Evolutionary conservation across 2,113 vertebrate genomes (phyloP).

Genomic region (Chrysochloris asiatica): DNA sequence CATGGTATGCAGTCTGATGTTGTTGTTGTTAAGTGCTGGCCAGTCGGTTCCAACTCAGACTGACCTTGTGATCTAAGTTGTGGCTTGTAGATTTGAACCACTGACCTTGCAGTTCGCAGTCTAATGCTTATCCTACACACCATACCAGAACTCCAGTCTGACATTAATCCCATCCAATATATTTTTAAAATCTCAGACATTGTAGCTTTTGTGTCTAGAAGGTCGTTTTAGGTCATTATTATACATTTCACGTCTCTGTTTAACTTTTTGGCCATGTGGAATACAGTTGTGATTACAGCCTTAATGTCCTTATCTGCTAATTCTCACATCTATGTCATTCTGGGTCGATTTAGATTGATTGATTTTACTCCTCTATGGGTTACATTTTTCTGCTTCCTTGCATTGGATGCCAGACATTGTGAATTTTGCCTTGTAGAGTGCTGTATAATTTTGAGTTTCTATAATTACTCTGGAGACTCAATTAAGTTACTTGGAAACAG

Average conservation of each 20-base stretch:
- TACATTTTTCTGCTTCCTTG: background rate
- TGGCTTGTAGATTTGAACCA: too few species aligned
- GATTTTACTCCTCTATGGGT: background rate
- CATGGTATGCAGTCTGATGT: too few species aligned
- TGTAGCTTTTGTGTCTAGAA: constrained; percentile 1
- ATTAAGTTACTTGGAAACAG: background rate
- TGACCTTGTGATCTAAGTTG: too few species aligned
- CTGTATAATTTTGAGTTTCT: background rate
- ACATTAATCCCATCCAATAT: background rate
- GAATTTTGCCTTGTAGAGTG: background rate
- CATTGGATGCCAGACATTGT: background rate
- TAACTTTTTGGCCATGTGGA: background rate
- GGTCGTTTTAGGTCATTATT: background rate
- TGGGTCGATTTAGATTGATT: background rate
- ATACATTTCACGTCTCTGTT: background rate
- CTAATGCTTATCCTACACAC: too few species aligned
- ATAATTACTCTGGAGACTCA: constrained; percentile 18
- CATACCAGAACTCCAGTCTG: too few species aligned
- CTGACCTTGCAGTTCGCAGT: too few species aligned
- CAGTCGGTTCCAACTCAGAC: too few species aligned
- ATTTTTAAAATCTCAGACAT: background rate
- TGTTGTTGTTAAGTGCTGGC: too few species aligned
- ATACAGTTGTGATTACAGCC: background rate
- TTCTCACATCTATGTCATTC: background rate
- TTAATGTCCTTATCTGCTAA: constrained; percentile 25